Percentiles rank a stretch among this genome's conserved stretches.
These are phyloP conservation scores for Emys orbicularis DNA, from an alignment of 2,797 vertebrate species.

Conservation along the genomic window DNA sequence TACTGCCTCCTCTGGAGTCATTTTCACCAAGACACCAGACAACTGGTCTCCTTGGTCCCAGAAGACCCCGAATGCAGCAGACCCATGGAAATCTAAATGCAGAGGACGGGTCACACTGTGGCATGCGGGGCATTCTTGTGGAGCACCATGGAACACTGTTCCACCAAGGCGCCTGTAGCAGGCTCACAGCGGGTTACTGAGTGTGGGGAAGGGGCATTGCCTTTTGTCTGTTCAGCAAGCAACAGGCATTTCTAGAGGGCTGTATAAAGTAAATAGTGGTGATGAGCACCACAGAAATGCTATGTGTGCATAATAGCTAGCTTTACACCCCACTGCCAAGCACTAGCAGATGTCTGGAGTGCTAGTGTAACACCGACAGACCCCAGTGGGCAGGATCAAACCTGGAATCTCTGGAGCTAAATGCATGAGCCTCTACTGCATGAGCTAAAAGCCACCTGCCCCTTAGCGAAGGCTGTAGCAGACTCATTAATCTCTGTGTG, in stretches of 20 bases:
- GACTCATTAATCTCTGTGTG: no score
- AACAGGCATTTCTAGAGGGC: not conserved
- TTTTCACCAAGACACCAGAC: not conserved
- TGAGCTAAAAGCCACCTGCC: no score
- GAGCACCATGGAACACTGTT: not conserved
- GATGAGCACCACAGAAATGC: not conserved
- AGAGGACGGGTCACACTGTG: not conserved
- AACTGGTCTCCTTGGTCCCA: not conserved
- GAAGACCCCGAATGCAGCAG: not conserved
- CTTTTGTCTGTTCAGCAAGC: not conserved
- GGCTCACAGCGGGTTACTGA: not conserved
- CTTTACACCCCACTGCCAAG: not conserved
- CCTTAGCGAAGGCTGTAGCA: no score
- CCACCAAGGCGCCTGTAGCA: not conserved
- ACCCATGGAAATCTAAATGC: rapidly evolving
- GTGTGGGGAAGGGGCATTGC: not conserved
- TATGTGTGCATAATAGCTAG: not conserved
- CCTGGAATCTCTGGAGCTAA: no score
- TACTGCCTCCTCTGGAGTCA: not conserved
- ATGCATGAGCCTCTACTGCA: no score
- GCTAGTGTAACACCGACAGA: not conserved
- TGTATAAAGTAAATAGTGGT: not conserved
- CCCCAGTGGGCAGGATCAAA: no score
- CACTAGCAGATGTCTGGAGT: not conserved
- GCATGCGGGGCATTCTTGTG: not conserved